Conservation (phyloP, 2,113 vertebrate species). For the Melanerpes formicivorus region DNA sequence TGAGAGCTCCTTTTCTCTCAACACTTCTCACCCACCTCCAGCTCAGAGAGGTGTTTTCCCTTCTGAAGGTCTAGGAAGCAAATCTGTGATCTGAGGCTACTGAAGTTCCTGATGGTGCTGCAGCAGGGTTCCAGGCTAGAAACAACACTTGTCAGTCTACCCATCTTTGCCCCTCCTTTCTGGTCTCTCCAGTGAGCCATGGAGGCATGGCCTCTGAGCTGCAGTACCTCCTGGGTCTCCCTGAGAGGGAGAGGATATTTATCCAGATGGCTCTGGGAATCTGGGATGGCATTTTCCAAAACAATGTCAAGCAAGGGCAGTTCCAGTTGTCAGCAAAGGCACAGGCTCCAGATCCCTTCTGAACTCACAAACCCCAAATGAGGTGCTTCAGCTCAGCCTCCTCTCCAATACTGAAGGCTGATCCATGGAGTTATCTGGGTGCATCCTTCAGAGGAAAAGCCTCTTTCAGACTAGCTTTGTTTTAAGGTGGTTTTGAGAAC, state of each 20-base stretch:
- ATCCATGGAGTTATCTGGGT: not conserved
- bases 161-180: not conserved
- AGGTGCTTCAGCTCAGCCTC: not conserved
- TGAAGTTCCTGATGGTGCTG: not conserved
- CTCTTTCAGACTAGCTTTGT: not conserved
- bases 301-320: not conserved
- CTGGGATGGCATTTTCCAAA: not conserved
- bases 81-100: not conserved
- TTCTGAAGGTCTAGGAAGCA: not conserved
- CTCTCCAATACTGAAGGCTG: not conserved
- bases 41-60: not conserved
- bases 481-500: slow-evolving; percentile 4
- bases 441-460: not conserved
- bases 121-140: not conserved
- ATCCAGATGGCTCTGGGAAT: not conserved
- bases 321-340: not conserved
- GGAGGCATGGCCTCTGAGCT: not conserved
- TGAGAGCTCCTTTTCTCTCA: slow-evolving; percentile 14
- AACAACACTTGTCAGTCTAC: not conserved
- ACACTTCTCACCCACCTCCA: not conserved
- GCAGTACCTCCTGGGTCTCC: not conserved
- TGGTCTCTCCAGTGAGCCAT: not conserved
- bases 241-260: not conserved
- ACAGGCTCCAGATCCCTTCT: not conserved
- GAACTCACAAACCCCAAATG: not conserved